These are phyloP conservation scores for Oikopleura albicans DNA, from an alignment of 23 tunicate genomes.

Conservation along the genomic window DNA sequence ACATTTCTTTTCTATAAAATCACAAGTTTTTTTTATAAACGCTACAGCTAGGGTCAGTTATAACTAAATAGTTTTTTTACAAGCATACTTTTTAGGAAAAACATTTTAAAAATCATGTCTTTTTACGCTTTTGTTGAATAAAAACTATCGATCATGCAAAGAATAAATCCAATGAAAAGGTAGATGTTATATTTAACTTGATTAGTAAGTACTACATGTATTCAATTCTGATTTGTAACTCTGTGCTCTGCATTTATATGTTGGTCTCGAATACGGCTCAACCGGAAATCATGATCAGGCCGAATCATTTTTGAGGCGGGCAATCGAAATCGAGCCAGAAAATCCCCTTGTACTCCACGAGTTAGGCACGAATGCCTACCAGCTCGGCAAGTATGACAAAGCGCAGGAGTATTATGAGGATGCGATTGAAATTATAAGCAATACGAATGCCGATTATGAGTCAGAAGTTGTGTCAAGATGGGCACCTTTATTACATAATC, in stretches of 20 bases:
- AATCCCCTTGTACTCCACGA: slow-evolving; percentile 12
- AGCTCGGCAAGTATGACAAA: neutral
- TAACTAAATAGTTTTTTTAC: too few species aligned
- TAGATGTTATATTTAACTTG: too few species aligned
- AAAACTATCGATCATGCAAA: too few species aligned
- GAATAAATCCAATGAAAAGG: too few species aligned
- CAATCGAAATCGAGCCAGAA: neutral
- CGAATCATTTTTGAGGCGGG: neutral
- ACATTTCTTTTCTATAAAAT: too few species aligned
- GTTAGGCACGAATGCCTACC: neutral
- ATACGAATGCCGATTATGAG: neutral
- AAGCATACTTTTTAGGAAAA: too few species aligned
- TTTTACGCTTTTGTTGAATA: too few species aligned
- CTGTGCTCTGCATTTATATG: slow-evolving; percentile 14
- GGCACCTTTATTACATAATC: neutral
- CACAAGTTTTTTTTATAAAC: too few species aligned
- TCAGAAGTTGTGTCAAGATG: neutral
- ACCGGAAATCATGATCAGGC: slow-evolving; percentile 10
- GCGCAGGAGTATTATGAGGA: neutral
- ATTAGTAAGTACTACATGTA: too few species aligned
- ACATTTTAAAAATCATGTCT: too few species aligned
- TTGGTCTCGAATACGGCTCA: neutral
- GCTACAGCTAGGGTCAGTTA: too few species aligned
- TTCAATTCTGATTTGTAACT: too few species aligned
- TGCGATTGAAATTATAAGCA: neutral